phyloP scores from a whole-genome alignment of 1,140 invertebrate species.

The Telenomus remus region DNA sequence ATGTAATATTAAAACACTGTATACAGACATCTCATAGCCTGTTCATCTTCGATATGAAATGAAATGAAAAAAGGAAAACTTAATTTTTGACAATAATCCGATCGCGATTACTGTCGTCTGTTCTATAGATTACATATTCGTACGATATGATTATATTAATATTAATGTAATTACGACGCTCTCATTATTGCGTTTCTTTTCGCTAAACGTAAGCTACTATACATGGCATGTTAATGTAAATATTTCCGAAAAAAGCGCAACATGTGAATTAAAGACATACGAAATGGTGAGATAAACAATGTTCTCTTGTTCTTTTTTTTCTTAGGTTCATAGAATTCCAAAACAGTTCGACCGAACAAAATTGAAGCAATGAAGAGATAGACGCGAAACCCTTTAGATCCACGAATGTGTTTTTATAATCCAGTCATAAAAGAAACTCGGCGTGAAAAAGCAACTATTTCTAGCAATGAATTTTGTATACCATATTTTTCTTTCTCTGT shows the following conservation, averaged over 20 bases:
- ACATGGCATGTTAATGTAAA: conserved; percentile 70
- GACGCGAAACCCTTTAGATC: conserved; percentile 3
- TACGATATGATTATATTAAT: conserved; percentile 27
- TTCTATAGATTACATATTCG: conserved; percentile 20
- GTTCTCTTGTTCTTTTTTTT: conserved; percentile 27
- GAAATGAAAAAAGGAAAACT: neutral
- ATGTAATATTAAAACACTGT: too few species aligned
- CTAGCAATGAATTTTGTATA: conserved; percentile 17
- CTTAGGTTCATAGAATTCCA: conserved; percentile 8
- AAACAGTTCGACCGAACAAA: conserved; percentile 18
- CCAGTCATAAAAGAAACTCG: neutral
- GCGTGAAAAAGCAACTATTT: conserved; percentile 3
- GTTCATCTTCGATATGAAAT: neutral
- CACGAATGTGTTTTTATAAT: conserved; percentile 24
- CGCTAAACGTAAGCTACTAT: conserved; percentile 25
- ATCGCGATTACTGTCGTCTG: conserved; percentile 24
- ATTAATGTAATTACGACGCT: conserved; percentile 30
- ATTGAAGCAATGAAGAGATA: conserved; percentile 4
- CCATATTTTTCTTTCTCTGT: neutral
- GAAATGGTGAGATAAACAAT: neutral
- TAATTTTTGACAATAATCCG: neutral
- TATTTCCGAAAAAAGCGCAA: conserved; percentile 62
- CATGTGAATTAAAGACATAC: conserved; percentile 29
- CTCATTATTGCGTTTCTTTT: conserved; percentile 28
- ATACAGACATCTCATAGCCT: too few species aligned